Percentiles rank a stretch among this genome's conserved stretches.
phyloP scores from a whole-genome alignment of 2,888 invertebrate genomes.

The Agelastica alni region DNA sequence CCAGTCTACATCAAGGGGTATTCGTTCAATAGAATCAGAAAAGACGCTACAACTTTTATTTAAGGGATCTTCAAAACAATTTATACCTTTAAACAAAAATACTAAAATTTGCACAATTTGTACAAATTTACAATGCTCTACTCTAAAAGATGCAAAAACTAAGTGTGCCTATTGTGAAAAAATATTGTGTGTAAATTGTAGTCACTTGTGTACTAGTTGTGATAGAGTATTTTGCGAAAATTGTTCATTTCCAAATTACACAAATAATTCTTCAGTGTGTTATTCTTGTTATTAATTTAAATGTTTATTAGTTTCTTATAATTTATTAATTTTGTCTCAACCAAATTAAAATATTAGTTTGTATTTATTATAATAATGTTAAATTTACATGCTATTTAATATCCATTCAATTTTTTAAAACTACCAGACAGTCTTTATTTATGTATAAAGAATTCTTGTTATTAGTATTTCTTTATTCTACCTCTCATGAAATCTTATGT shows the following conservation, averaged over 20 bases:
- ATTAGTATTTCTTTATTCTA: too few relatives aligned
- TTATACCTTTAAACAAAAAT: conserved; percentile 10
- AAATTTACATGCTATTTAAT: too few relatives aligned
- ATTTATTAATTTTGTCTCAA: conserved; percentile 2
- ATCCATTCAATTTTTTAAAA: too few relatives aligned
- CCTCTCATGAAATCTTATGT: too few relatives aligned
- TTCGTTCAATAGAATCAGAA: conserved; percentile 30
- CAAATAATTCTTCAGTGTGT: conserved; percentile 24
- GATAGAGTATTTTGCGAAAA: conserved; percentile 33
- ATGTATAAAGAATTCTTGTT: too few relatives aligned
- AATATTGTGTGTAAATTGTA: conserved; percentile 27
- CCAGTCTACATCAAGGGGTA: conserved; percentile 25
- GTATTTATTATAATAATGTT: too few relatives aligned
- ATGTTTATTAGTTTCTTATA: conserved; percentile 1
- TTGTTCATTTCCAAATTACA: conserved; percentile 32
- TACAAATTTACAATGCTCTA: conserved; percentile 26
- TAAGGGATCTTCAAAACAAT: conserved; percentile 31
- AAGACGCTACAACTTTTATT: conserved; percentile 34
- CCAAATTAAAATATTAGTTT: too few relatives aligned
- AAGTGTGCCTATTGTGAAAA: conserved; percentile 35
- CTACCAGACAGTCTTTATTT: too few relatives aligned
- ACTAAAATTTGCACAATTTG: conserved; percentile 1
- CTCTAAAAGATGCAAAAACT: conserved; percentile 16
- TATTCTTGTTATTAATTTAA: conserved; percentile 33
- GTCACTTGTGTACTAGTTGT: conserved; percentile 26